Evolutionary conservation across 2,113 vertebrate genomes (phyloP).

Genomic region (Myrmophylax atrothorax): DNA sequence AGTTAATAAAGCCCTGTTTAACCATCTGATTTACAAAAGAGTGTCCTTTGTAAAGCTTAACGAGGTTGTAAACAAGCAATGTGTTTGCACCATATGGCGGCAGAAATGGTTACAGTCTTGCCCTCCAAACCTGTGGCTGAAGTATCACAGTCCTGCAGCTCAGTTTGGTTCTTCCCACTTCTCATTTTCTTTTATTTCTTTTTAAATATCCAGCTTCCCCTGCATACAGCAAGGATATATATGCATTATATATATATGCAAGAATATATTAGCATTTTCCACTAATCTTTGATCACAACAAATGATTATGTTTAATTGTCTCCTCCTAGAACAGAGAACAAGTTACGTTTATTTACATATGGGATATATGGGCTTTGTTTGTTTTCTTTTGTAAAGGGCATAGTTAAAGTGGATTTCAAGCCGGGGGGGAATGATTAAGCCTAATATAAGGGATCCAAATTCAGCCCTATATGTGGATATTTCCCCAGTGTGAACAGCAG

Average conservation of each 20-base stretch:
- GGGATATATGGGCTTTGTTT: not conserved
- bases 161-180: not conserved
- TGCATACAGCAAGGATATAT: not conserved
- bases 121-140: not conserved
- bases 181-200: not conserved
- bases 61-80: not conserved
- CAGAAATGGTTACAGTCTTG: not conserved
- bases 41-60: not conserved
- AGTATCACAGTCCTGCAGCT: accelerated
- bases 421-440: not conserved
- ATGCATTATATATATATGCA: no score
- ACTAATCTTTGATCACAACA: not conserved
- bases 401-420: not conserved
- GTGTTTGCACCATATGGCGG: not conserved
- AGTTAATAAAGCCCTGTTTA: not conserved
- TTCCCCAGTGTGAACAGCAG: not conserved
- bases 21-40: not conserved
- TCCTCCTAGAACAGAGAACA: not conserved
- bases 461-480: not conserved
- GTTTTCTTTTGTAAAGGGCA: not conserved
- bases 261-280: not conserved
- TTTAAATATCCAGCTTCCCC: not conserved
- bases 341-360: not conserved
- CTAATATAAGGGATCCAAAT: not conserved
- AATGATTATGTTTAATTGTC: not conserved